phyloP scores from a whole-genome alignment of 2,113 vertebrate species.

The Cryptotis parvus region DNA sequence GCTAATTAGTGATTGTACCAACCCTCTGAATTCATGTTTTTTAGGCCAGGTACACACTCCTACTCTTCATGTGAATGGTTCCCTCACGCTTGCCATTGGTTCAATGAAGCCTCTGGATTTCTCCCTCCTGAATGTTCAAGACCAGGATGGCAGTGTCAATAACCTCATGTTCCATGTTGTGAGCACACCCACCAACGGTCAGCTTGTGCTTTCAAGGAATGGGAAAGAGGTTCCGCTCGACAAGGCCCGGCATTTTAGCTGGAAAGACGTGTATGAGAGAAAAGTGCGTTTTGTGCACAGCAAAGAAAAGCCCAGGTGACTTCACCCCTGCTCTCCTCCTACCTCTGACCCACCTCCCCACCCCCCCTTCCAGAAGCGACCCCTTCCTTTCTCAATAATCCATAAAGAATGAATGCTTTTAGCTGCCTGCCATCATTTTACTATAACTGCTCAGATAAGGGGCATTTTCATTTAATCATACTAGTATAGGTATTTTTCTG shows the following conservation, averaged over 20 bases:
- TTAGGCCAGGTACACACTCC: slow-evolving; percentile 86
- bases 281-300: slow-evolving; percentile 90
- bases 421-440: slow-evolving; percentile 59
- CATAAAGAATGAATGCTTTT: background rate
- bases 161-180: slow-evolving; percentile 87
- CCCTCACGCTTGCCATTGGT: slow-evolving; percentile 90
- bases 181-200: slow-evolving; percentile 89
- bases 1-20: background rate
- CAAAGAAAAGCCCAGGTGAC: slow-evolving; percentile 91
- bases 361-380: background rate
- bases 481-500: slow-evolving; percentile 75
- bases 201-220: slow-evolving; percentile 80
- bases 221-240: slow-evolving; percentile 83
- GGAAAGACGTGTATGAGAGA: slow-evolving; percentile 86
- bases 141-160: slow-evolving; percentile 75
- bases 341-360: background rate
- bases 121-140: slow-evolving; percentile 85
- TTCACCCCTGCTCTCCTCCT: background rate
- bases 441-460: slow-evolving; percentile 62
- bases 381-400: background rate
- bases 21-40: slow-evolving; percentile 55
- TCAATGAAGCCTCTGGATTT: slow-evolving; percentile 85
- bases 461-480: slow-evolving; percentile 68
- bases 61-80: slow-evolving; percentile 85
- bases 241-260: slow-evolving; percentile 88